phyloP scores from a whole-genome alignment of 1,140 invertebrate genomes.

The Eueides isabella region DNA sequence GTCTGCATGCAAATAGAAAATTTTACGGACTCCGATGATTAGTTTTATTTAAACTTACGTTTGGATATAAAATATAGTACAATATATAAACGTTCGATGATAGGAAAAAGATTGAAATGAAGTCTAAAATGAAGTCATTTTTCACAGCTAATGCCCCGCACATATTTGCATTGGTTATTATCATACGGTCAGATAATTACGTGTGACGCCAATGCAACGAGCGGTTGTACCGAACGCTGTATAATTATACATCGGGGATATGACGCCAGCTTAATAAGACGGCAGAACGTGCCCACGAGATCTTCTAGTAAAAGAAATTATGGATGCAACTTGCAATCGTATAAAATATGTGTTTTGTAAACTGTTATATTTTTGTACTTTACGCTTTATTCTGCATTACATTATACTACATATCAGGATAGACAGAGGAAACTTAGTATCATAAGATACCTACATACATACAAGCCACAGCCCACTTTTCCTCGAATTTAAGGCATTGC shows the following conservation, averaged over 20 bases:
- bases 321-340: background rate
- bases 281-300: constrained; percentile 31
- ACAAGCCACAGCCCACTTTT: background rate
- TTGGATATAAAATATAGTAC: too few relatives aligned
- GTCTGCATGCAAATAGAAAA: constrained; percentile 77
- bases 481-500: background rate
- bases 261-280: constrained; percentile 41
- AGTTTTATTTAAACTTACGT: constrained; percentile 9
- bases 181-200: constrained; percentile 70
- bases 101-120: background rate
- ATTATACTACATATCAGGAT: background rate
- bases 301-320: constrained; percentile 23
- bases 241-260: constrained; percentile 56
- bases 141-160: constrained; percentile 51
- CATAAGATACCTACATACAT: background rate
- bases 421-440: background rate
- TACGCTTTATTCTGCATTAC: background rate
- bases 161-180: constrained; percentile 75
- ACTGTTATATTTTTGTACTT: background rate
- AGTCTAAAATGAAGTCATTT: constrained; percentile 66
- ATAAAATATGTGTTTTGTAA: background rate
- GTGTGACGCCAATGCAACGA: constrained; percentile 57
- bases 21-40: constrained; percentile 71
- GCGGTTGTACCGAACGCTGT: constrained; percentile 49
- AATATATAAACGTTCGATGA: too few relatives aligned